A percentile compares a stretch with the other conserved stretches of the same genome.
phyloP scores from a whole-genome alignment of 2,113 vertebrate genomes.

The Laticauda laticaudata region DNA sequence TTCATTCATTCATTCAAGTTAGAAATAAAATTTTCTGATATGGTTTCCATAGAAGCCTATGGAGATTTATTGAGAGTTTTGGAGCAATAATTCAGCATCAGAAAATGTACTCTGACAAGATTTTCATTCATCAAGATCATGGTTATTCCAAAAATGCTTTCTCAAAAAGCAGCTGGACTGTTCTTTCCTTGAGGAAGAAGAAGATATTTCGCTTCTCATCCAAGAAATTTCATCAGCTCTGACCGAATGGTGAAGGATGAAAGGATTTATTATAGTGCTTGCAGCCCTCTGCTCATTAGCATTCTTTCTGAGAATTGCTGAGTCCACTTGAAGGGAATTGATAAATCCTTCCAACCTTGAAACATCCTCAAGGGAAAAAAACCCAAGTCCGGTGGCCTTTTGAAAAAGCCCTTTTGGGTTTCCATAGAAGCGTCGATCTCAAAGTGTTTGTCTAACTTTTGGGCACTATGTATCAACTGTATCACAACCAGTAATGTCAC shows the following conservation, averaged over 20 bases:
- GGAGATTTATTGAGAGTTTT: not conserved
- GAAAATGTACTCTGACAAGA: too few species aligned
- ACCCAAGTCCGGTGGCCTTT: not conserved
- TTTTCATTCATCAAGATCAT: not conserved
- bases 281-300: not conserved
- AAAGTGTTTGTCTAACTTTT: not conserved
- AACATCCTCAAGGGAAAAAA: not conserved
- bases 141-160: not conserved
- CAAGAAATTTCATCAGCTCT: not conserved
- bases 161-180: not conserved
- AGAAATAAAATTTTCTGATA: not conserved
- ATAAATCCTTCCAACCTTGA: not conserved
- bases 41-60: not conserved
- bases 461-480: not conserved
- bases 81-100: too few species aligned
- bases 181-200: not conserved
- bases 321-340: not conserved
- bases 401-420: not conserved
- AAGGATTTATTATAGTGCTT: not conserved
- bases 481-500: not conserved
- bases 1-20: not conserved
- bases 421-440: not conserved
- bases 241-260: not conserved
- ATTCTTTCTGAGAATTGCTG: not conserved
- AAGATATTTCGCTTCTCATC: not conserved